Evolutionary conservation across 2,888 invertebrate genomes (phyloP).

Genomic region (Mechanitis mazaeus): DNA sequence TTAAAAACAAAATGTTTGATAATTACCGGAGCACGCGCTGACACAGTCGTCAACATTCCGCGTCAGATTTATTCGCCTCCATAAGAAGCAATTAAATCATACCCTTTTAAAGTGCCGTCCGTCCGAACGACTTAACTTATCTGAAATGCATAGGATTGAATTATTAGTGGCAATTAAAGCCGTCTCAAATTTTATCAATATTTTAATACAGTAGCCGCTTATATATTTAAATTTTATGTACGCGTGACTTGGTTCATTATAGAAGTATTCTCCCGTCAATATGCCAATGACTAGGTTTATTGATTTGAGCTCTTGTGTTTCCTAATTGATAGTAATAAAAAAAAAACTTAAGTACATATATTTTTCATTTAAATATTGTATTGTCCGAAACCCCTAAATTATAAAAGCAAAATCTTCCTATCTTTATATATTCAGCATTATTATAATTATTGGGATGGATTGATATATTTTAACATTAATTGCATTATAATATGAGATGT

Average conservation of each 20-base stretch:
- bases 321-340: no score
- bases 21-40: slow-evolving; percentile 45
- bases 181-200: slow-evolving; percentile 71
- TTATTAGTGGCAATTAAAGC: slow-evolving; percentile 70
- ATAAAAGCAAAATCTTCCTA: no score
- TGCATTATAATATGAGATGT: background rate
- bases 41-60: slow-evolving; percentile 43
- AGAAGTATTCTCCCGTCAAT: slow-evolving; percentile 49
- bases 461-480: background rate
- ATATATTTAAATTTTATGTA: slow-evolving; percentile 69
- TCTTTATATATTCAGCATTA: no score
- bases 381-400: no score
- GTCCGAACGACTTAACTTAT: slow-evolving; percentile 52
- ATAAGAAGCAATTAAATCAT: slow-evolving; percentile 60
- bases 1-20: slow-evolving; percentile 20
- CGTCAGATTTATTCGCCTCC: slow-evolving; percentile 48
- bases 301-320: background rate
- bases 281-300: slow-evolving; percentile 39
- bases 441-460: no score
- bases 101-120: slow-evolving; percentile 52
- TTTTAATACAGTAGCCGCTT: slow-evolving; percentile 73
- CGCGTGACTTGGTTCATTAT: slow-evolving; percentile 69
- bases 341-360: no score
- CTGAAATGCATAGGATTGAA: slow-evolving; percentile 63
- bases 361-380: no score